Evolutionary conservation across 2,113 vertebrate species (phyloP), one percentile per base, ranked within the genome.

Genomic region (Nematolebias whitei): DNA sequence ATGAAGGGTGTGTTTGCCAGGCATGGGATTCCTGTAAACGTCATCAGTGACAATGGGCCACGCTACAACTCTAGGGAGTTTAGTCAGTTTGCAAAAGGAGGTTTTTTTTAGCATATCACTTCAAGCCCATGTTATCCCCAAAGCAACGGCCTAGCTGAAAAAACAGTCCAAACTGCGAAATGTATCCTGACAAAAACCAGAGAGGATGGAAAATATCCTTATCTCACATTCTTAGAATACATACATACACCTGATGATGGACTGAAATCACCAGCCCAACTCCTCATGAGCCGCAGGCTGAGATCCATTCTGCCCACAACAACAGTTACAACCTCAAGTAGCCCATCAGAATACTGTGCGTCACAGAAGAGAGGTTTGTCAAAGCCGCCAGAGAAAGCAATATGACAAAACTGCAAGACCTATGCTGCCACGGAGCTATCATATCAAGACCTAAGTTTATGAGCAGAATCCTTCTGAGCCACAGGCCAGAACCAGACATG

Each of bases 261-360:
- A 14, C n/a, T 39, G 12, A 55, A 55, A 39, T 55, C 53, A 19
- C 52, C n/a, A n/a, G n/a, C n/a, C n/a, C n/a, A n/a, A n/a, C n/a
- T n/a, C n/a, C n/a, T n/a, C n/a, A n/a, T n/a, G n/a, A n/a, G n/a
- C n/a, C n/a, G n/a, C n/a, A n/a, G n/a, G n/a, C n/a, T n/a, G n/a
- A n/a, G n/a, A n/a, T n/a, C n/a, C n/a, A n/a, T n/a, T n/a, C n/a
- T n/a, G n/a, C n/a, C n/a, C n/a, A n/a, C n/a, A n/a, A n/a, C n/a
- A n/a, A n/a, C n/a, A n/a, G n/a, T n/a, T n/a, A n/a, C n/a, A n/a
- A n/a, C n/a, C n/a, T n/a, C n/a, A n/a, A n/a, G n/a, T n/a, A n/a
- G n/a, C n/a, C n/a, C n/a, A n/a, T n/a, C n/a, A n/a, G n/a, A n/a
- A n/a, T n/a, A n/a, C n/a, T n/a, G n/a, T n/a, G n/a, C n/a, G n/a